Evolutionary conservation across 2,113 vertebrate genomes (phyloP).

Genomic region (Stigmatopora nigra): DNA sequence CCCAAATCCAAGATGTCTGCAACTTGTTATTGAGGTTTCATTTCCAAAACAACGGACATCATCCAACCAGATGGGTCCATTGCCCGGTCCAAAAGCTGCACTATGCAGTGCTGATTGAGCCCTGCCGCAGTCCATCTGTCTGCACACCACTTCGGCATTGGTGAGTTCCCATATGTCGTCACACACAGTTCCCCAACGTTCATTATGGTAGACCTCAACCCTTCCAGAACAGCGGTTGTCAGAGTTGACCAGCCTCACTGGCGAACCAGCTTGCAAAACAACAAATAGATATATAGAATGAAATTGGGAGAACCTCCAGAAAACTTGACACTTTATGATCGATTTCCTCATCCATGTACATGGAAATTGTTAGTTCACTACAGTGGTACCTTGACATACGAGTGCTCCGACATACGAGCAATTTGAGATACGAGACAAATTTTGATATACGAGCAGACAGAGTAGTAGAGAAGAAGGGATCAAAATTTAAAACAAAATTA

Average conservation of each 20-base stretch:
- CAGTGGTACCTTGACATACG: too few species aligned
- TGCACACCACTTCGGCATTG: constrained; percentile 42
- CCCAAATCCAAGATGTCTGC: constrained; percentile 32
- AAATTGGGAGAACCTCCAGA: not conserved
- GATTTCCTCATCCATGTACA: too few species aligned
- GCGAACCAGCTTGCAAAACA: constrained; percentile 1
- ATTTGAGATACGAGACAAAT: too few species aligned
- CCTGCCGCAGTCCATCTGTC: constrained; percentile 44
- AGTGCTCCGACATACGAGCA: too few species aligned
- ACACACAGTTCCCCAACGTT: constrained; percentile 54
- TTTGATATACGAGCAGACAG: too few species aligned
- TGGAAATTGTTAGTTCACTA: too few species aligned
- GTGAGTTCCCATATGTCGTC: constrained; percentile 36
- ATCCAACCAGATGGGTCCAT: constrained; percentile 54
- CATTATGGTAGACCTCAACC: constrained; percentile 37
- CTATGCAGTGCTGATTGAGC: constrained; percentile 12
- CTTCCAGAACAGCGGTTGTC: constrained; percentile 42
- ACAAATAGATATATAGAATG: constrained; percentile 2
- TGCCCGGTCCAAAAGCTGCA: constrained; percentile 41
- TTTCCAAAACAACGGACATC: constrained; percentile 29
- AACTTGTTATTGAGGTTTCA: constrained; percentile 28
- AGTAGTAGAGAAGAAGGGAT: too few species aligned
- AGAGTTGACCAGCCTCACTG: constrained; percentile 38
- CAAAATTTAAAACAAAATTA: too few species aligned
- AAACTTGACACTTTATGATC: too few species aligned